phyloP scores from a whole-genome alignment of 2,797 vertebrate genomes.

The Emydoidea blandingii region DNA sequence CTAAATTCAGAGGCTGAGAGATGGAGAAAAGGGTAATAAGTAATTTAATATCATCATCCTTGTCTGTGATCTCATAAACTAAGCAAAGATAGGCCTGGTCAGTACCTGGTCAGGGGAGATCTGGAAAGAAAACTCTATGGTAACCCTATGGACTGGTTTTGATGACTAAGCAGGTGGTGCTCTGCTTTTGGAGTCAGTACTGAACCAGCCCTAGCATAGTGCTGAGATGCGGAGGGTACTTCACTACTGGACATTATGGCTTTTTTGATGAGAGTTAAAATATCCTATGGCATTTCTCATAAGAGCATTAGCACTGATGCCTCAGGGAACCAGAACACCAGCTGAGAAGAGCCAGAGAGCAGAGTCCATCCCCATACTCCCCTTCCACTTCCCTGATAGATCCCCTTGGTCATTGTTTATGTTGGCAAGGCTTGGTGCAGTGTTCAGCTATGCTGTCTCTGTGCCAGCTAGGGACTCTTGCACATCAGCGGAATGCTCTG shows the following conservation, averaged over 20 bases:
- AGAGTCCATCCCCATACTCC: neutral
- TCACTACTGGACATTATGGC: neutral
- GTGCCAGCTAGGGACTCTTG: neutral
- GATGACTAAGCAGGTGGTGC: neutral
- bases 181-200: neutral
- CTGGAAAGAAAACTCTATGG: neutral
- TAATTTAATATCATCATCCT: neutral
- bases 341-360: neutral
- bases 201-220: fast-evolving
- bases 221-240: neutral
- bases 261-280: neutral
- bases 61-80: no score
- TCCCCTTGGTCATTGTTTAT: neutral
- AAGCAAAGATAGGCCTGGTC: no score
- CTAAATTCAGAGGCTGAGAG: neutral
- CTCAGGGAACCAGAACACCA: neutral
- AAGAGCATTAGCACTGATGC: neutral
- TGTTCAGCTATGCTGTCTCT: neutral
- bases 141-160: neutral
- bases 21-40: neutral
- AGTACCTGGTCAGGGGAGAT: no score
- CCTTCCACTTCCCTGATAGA: neutral
- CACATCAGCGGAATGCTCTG: neutral
- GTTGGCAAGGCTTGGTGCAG: neutral
- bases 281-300: neutral